phyloP scores from a whole-genome alignment of 2,113 vertebrate genomes.

The Panurus biarmicus region DNA sequence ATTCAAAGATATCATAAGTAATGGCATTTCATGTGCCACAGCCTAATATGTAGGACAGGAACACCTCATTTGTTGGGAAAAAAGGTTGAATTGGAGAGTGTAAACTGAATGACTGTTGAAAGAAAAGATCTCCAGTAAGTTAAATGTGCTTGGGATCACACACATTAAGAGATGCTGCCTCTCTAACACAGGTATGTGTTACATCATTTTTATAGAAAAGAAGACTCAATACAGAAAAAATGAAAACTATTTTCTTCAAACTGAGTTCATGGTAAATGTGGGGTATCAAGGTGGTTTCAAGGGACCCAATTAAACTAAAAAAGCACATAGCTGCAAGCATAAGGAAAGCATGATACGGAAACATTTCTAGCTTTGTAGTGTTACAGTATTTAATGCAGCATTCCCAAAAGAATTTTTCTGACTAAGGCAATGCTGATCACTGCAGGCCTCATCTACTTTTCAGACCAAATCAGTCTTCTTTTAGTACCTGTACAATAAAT shows the following conservation, averaged over 20 bases:
- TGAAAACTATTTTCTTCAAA: neutral
- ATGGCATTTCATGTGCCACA: neutral
- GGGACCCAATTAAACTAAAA: neutral
- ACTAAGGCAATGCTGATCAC: neutral
- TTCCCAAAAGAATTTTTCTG: neutral
- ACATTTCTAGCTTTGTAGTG: neutral
- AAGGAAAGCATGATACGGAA: neutral
- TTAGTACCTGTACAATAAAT: neutral
- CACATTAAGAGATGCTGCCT: neutral
- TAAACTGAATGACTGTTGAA: neutral
- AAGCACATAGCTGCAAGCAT: neutral
- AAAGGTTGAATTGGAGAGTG: neutral
- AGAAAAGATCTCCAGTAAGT: neutral
- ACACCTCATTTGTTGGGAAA: neutral
- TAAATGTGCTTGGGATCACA: neutral
- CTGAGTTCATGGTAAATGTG: neutral
- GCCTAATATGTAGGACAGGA: neutral
- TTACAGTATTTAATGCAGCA: neutral
- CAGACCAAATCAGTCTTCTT: neutral
- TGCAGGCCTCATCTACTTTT: neutral
- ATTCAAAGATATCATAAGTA: neutral
- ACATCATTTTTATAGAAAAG: neutral
- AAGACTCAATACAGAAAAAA: neutral
- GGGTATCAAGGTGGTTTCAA: neutral
- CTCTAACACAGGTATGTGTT: neutral